Evolutionary conservation across 1,140 invertebrate species (phyloP).

Genomic region (Euwallacea similis): DNA sequence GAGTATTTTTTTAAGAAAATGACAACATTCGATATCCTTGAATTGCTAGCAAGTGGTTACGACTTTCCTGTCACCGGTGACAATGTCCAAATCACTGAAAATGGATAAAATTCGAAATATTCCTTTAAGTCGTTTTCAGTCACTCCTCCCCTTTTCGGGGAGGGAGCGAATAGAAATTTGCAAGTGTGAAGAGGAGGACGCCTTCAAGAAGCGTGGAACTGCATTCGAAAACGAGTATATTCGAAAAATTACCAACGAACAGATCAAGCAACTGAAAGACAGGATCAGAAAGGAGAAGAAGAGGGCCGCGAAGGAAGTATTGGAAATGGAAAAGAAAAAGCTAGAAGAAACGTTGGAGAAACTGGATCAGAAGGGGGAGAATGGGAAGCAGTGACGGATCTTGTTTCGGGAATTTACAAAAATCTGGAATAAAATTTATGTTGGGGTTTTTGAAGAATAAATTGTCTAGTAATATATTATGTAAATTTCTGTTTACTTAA

Average conservation of each 20-base stretch:
- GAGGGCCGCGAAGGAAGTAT: not conserved
- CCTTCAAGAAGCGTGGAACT: constrained; percentile 25
- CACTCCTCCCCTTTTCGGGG: not conserved
- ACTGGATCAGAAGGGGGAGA: not conserved
- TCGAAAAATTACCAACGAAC: constrained; percentile 13
- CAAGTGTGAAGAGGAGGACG: constrained; percentile 16
- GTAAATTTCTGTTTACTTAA: too few species aligned
- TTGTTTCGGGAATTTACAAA: too few species aligned
- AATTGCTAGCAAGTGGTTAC: too few species aligned
- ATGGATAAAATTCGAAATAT: too few species aligned
- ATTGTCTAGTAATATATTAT: too few species aligned
- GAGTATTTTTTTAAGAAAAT: too few species aligned
- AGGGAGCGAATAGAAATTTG: not conserved
- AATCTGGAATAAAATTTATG: too few species aligned
- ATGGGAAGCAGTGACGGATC: not conserved
- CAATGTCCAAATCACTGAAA: too few species aligned
- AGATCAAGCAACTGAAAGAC: constrained; percentile 17
- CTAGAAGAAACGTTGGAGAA: constrained; percentile 17
- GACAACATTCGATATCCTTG: too few species aligned
- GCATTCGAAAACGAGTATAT: constrained; percentile 30
- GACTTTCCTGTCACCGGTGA: too few species aligned
- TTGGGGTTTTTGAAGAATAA: too few species aligned
- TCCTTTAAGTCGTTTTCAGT: too few species aligned
- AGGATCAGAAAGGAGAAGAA: constrained; percentile 17
- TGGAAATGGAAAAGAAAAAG: constrained; percentile 14